Evolutionary conservation across 2,113 vertebrate genomes (phyloP), one percentile per base, ranked within the genome.

Genomic region (Hyaena hyaena): DNA sequence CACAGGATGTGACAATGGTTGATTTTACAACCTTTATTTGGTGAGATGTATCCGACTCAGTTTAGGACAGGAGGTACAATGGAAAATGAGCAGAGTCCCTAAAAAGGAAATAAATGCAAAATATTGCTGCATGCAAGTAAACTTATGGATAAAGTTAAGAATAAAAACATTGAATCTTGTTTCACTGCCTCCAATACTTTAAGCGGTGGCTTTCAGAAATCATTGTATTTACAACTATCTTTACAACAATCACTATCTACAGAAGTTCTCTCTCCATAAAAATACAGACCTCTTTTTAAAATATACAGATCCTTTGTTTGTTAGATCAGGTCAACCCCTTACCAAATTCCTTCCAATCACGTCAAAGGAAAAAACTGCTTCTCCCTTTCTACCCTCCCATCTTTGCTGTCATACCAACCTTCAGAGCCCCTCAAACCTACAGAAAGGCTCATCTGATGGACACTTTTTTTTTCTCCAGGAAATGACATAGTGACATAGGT

Each of bases 401-500:
- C 69, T 73, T 80, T 77, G 12, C 79, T 87, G 65, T 45, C 76
- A 94, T 77, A 80, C 88, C 97, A 86, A 95, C 85, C 97, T 92
- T 95, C 24, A 16, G 95, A 96, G 93, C 63, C 82, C 96, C 90
- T n/a, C 24, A 95, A 97, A 92, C 97, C 95, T 97, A 95, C 90
- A 98, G 98, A 98, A 99, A 97, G 93, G 95, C 98, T 98, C 89
- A 98, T 98, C 98, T 99, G 99, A 99, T 95, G 99, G 99, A 99
- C 99, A 99, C 96, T 98, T 98, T 98, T 97, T 26, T 48, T 98
- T 99, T 98, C 98, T 95, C 97, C 98, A 98, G 98, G 98, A 99
- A 99, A 99, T 99, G 99, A 99, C 99, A 99, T 98, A 98, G 98
- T 99, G 99, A 99, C 98, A 99, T 98, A 99, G 99, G 99, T 98